phyloP scores from a whole-genome alignment of 2,797 vertebrate species.

The Decapterus maruadsi region DNA sequence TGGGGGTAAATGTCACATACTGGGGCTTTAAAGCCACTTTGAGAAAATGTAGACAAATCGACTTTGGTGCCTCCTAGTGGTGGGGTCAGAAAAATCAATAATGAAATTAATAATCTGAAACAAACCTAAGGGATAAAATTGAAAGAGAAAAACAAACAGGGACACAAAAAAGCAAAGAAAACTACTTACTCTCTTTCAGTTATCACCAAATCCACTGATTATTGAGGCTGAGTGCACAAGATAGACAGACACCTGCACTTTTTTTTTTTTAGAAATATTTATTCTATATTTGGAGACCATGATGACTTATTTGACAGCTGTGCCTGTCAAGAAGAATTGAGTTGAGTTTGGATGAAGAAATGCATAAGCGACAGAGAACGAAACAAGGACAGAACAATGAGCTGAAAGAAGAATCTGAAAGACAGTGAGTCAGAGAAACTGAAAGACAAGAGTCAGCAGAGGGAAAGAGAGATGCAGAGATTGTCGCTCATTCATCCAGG shows the following conservation, averaged over 20 bases:
- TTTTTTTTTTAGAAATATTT: constrained; percentile 20
- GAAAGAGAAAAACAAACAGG: background rate
- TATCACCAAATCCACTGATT: background rate
- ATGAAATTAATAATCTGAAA: background rate
- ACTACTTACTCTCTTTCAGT: background rate
- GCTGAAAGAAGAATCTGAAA: constrained; percentile 48
- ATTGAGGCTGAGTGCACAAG: background rate
- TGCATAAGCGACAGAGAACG: constrained; percentile 23
- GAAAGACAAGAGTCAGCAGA: constrained; percentile 62
- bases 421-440: constrained; percentile 54
- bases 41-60: background rate
- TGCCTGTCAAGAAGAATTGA: constrained; percentile 17
- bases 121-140: background rate
- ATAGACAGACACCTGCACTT: constrained; percentile 4
- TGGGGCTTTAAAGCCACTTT: background rate
- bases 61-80: background rate
- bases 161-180: background rate
- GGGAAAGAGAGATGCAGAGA: constrained; percentile 47
- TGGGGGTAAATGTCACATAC: no score
- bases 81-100: background rate
- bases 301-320: constrained; percentile 35
- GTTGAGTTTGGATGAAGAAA: constrained; percentile 29
- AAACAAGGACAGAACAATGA: constrained; percentile 32
- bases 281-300: background rate
- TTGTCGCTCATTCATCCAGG: constrained; percentile 67